These are phyloP conservation scores for Leptinotarsa texana DNA, from an alignment of 1,140 invertebrate genomes.

Conservation along the genomic window DNA sequence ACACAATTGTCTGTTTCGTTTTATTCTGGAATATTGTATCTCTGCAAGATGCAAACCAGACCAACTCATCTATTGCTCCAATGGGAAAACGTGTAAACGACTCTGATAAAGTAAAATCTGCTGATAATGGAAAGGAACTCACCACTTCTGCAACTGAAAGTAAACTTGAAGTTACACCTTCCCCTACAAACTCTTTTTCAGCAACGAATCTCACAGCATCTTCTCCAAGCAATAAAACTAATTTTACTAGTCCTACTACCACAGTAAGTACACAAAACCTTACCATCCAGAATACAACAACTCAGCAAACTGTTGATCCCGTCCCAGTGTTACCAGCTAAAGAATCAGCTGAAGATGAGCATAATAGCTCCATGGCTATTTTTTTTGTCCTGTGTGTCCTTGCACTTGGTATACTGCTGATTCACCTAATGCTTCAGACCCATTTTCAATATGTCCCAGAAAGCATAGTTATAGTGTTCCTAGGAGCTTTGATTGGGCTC, in stretches of 20 bases:
- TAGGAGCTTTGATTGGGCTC: conserved; percentile 90
- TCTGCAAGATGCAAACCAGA: conserved; percentile 27
- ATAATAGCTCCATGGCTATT: conserved; percentile 94
- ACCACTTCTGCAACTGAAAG: conserved; percentile 3
- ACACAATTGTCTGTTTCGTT: conserved; percentile 35
- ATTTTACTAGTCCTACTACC: neutral
- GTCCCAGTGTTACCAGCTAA: conserved; percentile 79
- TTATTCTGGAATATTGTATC: conserved; percentile 41
- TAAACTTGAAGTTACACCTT: neutral
- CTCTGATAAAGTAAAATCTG: neutral
- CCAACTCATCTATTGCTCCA: neutral
- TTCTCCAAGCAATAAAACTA: neutral
- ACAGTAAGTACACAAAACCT: conserved; percentile 7
- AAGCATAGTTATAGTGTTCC: conserved; percentile 94
- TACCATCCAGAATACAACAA: conserved; percentile 28
- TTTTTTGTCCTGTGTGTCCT: conserved; percentile 95
- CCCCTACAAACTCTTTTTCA: neutral
- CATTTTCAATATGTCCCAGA: conserved; percentile 97
- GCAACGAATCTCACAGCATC: neutral
- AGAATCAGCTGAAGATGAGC: conserved; percentile 90
- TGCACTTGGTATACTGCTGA: conserved; percentile 88
- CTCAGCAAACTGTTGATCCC: conserved; percentile 62
- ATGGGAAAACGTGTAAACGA: neutral
- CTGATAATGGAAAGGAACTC: neutral
- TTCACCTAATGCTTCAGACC: conserved; percentile 92